Conservation (phyloP, 2,888 invertebrate species). For the Sericinus montela region DNA sequence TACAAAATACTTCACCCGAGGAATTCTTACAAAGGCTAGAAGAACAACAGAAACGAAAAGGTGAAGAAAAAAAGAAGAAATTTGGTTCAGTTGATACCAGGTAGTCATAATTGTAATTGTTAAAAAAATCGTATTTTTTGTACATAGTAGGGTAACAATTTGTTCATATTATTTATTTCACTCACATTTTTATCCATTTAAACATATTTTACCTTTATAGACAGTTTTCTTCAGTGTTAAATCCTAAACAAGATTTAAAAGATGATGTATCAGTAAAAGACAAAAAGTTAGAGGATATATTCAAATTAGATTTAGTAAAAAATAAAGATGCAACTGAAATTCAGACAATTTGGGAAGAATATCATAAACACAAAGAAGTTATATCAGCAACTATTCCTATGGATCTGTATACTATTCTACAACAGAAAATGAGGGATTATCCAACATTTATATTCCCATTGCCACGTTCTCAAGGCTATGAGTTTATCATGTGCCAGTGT, state of each 20-base stretch:
- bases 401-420: conserved; percentile 79
- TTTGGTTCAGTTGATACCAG: conserved; percentile 61
- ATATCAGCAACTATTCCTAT: conserved; percentile 86
- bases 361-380: conserved; percentile 87
- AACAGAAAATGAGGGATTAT: conserved; percentile 76
- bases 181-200: too few relatives aligned
- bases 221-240: conserved; percentile 81
- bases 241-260: conserved; percentile 77
- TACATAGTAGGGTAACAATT: too few relatives aligned
- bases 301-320: conserved; percentile 87
- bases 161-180: too few relatives aligned
- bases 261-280: conserved; percentile 36
- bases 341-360: conserved; percentile 87
- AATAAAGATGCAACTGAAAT: conserved; percentile 87
- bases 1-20: conserved; percentile 87
- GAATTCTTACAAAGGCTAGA: conserved; percentile 84
- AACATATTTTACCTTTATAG: conserved; percentile 46
- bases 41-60: conserved; percentile 55
- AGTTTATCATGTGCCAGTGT: conserved; percentile 90
- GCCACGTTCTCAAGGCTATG: conserved; percentile 90
- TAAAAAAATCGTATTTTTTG: too few relatives aligned
- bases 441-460: conserved; percentile 89
- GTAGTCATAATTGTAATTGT: too few relatives aligned
- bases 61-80: conserved; percentile 49
- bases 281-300: conserved; percentile 82